Evolutionary conservation across 2,113 vertebrate genomes (phyloP).

Genomic region (Triplophysa tibetana): DNA sequence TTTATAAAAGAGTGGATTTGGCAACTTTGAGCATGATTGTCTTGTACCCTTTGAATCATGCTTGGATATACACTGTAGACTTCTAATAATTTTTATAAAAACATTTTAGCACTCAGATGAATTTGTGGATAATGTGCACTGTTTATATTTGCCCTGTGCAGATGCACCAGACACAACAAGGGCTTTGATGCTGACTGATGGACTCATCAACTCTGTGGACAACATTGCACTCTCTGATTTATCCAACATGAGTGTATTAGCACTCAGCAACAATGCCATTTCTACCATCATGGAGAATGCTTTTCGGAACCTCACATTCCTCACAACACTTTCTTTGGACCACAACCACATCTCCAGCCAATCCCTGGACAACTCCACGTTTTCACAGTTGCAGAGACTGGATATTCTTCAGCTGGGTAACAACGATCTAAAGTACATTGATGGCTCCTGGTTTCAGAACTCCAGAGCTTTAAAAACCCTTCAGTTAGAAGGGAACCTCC

Average conservation of each 20-base stretch:
- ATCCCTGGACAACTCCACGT: slow-evolving; percentile 67
- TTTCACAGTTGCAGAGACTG: slow-evolving; percentile 69
- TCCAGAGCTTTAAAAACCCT: slow-evolving; percentile 67
- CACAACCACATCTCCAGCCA: slow-evolving; percentile 75
- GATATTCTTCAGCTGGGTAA: slow-evolving; percentile 71
- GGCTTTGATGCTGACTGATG: slow-evolving; percentile 73
- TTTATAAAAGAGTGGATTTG: too few species aligned
- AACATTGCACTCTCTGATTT: slow-evolving; percentile 68
- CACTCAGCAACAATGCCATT: slow-evolving; percentile 76
- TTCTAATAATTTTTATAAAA: too few species aligned
- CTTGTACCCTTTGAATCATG: too few species aligned
- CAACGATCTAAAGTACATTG: slow-evolving; percentile 64
- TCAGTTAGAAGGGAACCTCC: slow-evolving; percentile 76
- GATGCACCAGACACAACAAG: slow-evolving; percentile 70
- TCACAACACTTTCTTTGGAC: slow-evolving; percentile 73
- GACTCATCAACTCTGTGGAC: slow-evolving; percentile 69
- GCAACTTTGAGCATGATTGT: too few species aligned
- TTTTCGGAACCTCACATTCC: slow-evolving; percentile 68
- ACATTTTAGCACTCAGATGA: neutral
- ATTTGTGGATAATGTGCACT: neutral
- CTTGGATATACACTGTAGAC: neutral
- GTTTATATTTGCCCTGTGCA: slow-evolving; percentile 49
- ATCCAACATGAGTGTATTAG: slow-evolving; percentile 73
- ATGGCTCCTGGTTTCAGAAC: slow-evolving; percentile 70
- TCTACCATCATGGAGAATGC: slow-evolving; percentile 62